Evolutionary conservation across 2,888 invertebrate species (phyloP).

Genomic region (Dynastes tityus): DNA sequence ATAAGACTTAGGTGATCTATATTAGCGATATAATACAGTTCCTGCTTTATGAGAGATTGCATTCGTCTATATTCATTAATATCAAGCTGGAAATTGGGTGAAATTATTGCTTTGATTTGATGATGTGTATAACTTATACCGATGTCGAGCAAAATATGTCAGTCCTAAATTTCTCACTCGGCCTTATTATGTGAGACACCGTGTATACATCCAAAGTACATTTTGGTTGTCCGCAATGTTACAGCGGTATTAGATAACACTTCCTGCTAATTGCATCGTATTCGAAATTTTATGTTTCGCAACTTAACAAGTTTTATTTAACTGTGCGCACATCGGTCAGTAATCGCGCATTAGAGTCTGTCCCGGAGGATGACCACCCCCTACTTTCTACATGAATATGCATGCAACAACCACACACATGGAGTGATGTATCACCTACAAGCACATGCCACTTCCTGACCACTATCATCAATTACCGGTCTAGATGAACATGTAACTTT

Average conservation of each 20-base stretch:
- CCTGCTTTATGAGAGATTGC: too few species aligned
- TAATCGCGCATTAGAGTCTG: not conserved
- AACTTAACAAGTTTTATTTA: conserved; percentile 21
- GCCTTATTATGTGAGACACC: too few species aligned
- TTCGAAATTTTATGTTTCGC: conserved; percentile 6
- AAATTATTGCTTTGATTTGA: not conserved
- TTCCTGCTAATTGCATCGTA: too few species aligned
- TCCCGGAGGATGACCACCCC: conserved; percentile 23
- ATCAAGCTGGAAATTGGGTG: not conserved
- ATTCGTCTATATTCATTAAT: too few species aligned
- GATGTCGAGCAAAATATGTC: too few species aligned
- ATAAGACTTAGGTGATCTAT: too few species aligned
- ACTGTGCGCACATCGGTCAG: not conserved
- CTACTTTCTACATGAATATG: conserved; percentile 65
- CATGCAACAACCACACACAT: conserved; percentile 64
- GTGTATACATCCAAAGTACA: too few species aligned
- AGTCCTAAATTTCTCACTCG: too few species aligned
- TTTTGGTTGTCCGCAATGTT: too few species aligned
- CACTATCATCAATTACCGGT: conserved; percentile 70
- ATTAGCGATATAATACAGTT: too few species aligned
- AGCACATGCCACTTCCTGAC: conserved; percentile 63
- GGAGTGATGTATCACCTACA: conserved; percentile 63
- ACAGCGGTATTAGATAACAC: too few species aligned
- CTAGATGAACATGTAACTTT: conserved; percentile 71
- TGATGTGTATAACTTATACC: not conserved